phyloP scores from a whole-genome alignment of 2,888 invertebrate species.

The Ophion obscuratus region DNA sequence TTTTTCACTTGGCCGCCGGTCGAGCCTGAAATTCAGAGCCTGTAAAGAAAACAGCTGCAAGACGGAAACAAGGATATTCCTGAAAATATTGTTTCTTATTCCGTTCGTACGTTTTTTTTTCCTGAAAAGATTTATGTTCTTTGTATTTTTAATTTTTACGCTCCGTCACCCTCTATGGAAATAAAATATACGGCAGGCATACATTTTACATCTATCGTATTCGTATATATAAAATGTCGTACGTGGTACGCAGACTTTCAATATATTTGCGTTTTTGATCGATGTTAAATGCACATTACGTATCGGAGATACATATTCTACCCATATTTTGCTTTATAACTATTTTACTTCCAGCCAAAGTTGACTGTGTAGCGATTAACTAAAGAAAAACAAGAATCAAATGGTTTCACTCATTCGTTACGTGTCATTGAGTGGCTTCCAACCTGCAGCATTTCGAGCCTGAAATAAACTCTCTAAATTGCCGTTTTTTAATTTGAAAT shows the following conservation, averaged over 20 bases:
- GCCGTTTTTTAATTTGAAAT: too few species aligned
- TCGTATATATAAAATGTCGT: neutral
- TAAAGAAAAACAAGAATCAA: too few species aligned
- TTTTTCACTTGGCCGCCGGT: slow-evolving; percentile 73
- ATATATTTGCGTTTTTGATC: neutral
- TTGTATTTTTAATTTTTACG: slow-evolving; percentile 22
- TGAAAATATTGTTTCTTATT: slow-evolving; percentile 68
- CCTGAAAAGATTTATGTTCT: slow-evolving; percentile 44
- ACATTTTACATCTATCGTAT: neutral
- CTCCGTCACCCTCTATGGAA: slow-evolving; percentile 13
- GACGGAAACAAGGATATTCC: slow-evolving; percentile 75
- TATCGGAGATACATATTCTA: neutral
- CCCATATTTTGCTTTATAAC: neutral
- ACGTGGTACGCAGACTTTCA: neutral
- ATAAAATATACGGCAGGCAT: neutral
- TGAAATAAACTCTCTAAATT: neutral
- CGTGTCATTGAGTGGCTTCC: neutral
- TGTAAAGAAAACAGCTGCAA: slow-evolving; percentile 84
- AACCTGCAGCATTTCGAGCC: neutral
- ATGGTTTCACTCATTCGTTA: neutral
- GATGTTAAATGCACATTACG: neutral
- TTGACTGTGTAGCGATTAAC: too few species aligned
- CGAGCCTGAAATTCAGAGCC: slow-evolving; percentile 82
- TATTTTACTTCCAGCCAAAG: neutral
- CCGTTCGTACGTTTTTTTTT: slow-evolving; percentile 9